Conservation (phyloP, 2,797 vertebrate genomes). For the Clarias laeviceps region DNA sequence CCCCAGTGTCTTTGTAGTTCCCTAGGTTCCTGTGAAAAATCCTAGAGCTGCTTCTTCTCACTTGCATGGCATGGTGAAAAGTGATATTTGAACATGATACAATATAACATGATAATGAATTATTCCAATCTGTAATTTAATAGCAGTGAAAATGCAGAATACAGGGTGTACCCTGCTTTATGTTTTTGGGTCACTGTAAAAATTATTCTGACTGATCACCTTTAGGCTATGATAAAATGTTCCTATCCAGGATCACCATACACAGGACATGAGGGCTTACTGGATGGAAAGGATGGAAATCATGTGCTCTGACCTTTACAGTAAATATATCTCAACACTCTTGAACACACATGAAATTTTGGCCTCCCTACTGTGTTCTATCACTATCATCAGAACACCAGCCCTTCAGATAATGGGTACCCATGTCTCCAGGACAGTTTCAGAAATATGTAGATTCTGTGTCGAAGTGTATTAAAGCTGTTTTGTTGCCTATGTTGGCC, state of each 20-base stretch:
- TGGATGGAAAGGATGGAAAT: conserved; percentile 1
- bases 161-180: too few relatives aligned
- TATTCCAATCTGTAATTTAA: conserved; percentile 7
- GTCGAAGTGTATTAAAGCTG: not conserved
- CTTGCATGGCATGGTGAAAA: not conserved
- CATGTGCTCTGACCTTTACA: not conserved
- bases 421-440: not conserved
- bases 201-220: not conserved
- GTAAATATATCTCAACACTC: not conserved
- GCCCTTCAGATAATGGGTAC: not conserved
- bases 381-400: not conserved
- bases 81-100: not conserved
- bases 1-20: not conserved
- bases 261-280: not conserved
- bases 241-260: not conserved
- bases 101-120: not conserved
- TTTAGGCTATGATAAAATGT: not conserved
- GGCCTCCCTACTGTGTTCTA: not conserved
- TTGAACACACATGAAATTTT: not conserved
- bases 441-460: not conserved
- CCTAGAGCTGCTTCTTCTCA: not conserved
- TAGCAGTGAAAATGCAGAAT: not conserved
- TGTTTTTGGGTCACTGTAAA: not conserved
- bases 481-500: not conserved
- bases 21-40: not conserved